A percentile compares a stretch with the other conserved stretches of the same genome.
Evolutionary conservation across 2,888 invertebrate genomes (phyloP).

Genomic region (Rhyacophila evoluta): DNA sequence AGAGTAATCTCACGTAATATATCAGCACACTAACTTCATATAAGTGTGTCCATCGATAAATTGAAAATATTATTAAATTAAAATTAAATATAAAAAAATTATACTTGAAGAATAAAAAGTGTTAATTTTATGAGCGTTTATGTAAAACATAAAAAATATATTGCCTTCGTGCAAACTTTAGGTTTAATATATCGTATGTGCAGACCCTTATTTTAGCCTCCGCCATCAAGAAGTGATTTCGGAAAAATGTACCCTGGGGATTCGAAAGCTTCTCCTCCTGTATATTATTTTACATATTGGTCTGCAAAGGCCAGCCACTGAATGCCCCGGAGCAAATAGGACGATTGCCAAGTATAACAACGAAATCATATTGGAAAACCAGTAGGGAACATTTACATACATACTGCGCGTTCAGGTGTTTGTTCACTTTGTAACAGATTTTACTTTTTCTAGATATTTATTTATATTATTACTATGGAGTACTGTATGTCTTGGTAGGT

Average conservation of each 20-base stretch:
- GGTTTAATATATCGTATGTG: not conserved
- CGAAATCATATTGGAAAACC: constrained; percentile 42
- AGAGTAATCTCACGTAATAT: no score
- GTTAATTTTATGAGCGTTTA: not conserved
- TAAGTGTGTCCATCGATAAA: no score
- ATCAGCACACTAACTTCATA: no score
- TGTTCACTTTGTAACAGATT: constrained; percentile 15
- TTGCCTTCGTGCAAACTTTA: not conserved
- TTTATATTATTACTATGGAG: no score
- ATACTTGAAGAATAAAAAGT: no score
- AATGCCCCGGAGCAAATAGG: constrained; percentile 31
- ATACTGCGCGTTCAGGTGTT: not conserved
- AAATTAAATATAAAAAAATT: no score
- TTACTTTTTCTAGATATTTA: no score
- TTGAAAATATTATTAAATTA: no score
- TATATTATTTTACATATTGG: constrained; percentile 55
- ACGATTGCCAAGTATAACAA: constrained; percentile 34
- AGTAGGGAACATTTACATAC: constrained; percentile 16
- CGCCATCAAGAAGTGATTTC: constrained; percentile 53
- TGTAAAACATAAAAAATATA: not conserved
- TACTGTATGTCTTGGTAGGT: no score
- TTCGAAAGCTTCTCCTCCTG: constrained; percentile 27
- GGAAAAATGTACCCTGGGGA: constrained; percentile 48
- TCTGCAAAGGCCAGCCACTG: constrained; percentile 29
- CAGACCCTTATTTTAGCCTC: constrained; percentile 2